Evolutionary conservation across 2,113 vertebrate genomes (phyloP), one percentile per base, ranked within the genome.

Genomic region (Amphiprion percula): DNA sequence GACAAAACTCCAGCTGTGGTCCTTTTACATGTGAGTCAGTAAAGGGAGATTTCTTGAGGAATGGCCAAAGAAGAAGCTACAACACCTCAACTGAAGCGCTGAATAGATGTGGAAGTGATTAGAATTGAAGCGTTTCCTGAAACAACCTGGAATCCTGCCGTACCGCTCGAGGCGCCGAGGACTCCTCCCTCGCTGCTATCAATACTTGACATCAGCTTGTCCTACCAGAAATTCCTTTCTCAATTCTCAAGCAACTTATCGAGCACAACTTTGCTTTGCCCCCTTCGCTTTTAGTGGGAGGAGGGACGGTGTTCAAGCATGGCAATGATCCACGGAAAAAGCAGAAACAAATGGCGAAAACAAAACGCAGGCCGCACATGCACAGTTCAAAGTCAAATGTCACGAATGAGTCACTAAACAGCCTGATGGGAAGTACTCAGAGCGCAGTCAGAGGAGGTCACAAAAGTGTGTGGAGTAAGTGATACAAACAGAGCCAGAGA

Each of bases 321-420:
- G 79, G 53, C 39, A 68, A 85, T 88, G 74, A 87, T 84, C 89
- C 74, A 90, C 79, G 63, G 64, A 49, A 66, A 78, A 82, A 46
- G 61, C 68, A 73, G 74, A 80, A 70, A 67, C 21, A 49, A 54
- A 55, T 49, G 81, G 67, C 66, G 41, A 61, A 74, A 86, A 78
- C 50, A 82, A 9, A 77, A 82, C 1, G 28, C n/a, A 16, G 39
- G 46, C 62, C 37, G 5, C 61, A 44, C 60, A 17, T 11, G 12
- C 37, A 30, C 0, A 71, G 80, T 87, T 77, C 52, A 55, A 83
- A 69, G 82, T 87, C 88, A 88, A 91, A 92, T 87, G 84, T 80
- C 88, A 86, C 61, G 79, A 69, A 66, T 89, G 89, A 92, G 88
- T 91, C 89, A 89, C 84, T 80, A 50, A 83, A 73, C 50, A 55